Evolutionary conservation across 2,797 vertebrate genomes (phyloP), one percentile per base, ranked within the genome.

Genomic region (Denticeps clupeoides): DNA sequence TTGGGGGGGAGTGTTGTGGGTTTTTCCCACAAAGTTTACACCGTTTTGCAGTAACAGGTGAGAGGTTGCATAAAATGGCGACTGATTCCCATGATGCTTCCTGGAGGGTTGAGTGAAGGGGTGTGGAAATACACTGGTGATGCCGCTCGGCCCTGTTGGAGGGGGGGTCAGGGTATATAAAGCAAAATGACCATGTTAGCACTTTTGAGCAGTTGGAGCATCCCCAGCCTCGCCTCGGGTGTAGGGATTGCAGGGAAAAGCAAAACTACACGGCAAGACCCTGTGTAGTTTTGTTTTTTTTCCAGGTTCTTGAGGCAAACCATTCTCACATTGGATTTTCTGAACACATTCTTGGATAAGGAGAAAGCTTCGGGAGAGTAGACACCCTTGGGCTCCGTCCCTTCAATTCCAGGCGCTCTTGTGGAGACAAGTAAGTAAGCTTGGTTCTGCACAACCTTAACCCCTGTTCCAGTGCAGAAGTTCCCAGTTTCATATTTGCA

Each of bases 211-310:
- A 90, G 90, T 91, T 78, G 87, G 85, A 83, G 91, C 89, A 87
- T 94, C 91, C 91, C 91, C 90, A 89, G 82, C 91, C 89, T 93
- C 78, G 84, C 93, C 91, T 94, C 90, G 87, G 92, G 88, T 94
- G 91, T 91, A 93, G 93, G 93, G 90, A 91, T 84, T 89, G 90
- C 87, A 85, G 83, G 85, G 71, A 69, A 87, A 87, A 87, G 82
- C 89, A 93, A 82, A 90, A 90, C 90, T 89, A 89, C 90, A 91
- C 85, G 69, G 86, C 71, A 11, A 26, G 27, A 40, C 27, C 51
- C 72, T 72, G 79, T 82, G 80, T 80, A 78, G 91, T 93, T 95
- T 92, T 91, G 87, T 89, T 88, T 87, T 90, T 85, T 82, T 78
- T 73, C n/a, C n/a, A 73, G 63, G 69, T 67, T 75, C 59, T 78